These are phyloP conservation scores for Athalia cordata DNA, from an alignment of 2,888 invertebrate species.

Conservation along the genomic window DNA sequence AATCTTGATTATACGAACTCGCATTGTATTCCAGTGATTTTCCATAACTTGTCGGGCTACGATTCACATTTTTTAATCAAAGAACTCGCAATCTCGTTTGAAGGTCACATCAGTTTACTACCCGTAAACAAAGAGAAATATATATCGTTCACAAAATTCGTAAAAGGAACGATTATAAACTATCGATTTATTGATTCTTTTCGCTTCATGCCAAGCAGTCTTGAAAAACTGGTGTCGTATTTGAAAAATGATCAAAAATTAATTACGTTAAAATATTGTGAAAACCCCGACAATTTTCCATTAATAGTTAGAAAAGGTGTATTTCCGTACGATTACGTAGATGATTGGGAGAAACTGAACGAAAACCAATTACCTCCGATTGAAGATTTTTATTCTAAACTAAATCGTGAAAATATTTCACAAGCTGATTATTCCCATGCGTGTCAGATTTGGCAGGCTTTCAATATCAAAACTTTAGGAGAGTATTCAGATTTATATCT, in stretches of 20 bases:
- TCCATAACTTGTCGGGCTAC: constrained; percentile 59
- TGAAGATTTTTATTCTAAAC: not conserved
- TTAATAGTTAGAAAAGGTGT: constrained; percentile 1
- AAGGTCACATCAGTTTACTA: constrained; percentile 51
- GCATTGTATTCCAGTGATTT: constrained; percentile 26
- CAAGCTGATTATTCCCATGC: constrained; percentile 47
- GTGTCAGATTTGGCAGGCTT: constrained; percentile 57
- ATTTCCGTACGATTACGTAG: not conserved
- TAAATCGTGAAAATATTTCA: constrained; percentile 42
- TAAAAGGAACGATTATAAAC: constrained; percentile 46
- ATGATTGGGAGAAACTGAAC: constrained; percentile 1
- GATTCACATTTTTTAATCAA: constrained; percentile 59
- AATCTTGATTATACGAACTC: constrained; percentile 55
- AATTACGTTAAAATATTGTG: too few species aligned
- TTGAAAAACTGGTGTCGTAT: constrained; percentile 57
- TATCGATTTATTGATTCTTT: constrained; percentile 58
- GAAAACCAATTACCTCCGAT: not conserved
- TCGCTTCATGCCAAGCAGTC: constrained; percentile 59
- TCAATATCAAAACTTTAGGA: constrained; percentile 55
- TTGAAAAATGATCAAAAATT: not conserved
- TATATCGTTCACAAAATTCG: constrained; percentile 59
- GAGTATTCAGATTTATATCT: constrained; percentile 61
- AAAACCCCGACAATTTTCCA: too few species aligned
- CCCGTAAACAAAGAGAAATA: constrained; percentile 58
- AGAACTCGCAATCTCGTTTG: constrained; percentile 51